Percentiles rank a stretch among this genome's conserved stretches.
phyloP scores from a whole-genome alignment of 2,888 invertebrate genomes.

The Nasonovia ribisnigri region DNA sequence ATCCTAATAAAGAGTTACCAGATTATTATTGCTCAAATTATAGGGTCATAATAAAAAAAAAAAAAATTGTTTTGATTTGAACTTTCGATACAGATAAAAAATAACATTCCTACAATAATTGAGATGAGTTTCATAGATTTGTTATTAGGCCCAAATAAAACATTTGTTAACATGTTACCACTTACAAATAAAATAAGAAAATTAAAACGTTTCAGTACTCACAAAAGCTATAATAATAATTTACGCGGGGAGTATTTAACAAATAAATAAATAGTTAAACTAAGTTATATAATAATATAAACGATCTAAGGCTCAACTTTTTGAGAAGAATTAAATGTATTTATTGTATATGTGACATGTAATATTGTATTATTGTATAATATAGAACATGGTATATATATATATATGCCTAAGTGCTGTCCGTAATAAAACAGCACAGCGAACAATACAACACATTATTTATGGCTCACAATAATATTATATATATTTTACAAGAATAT shows the following conservation, averaged over 20 bases:
- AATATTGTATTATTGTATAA: not conserved
- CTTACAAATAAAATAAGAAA: not conserved
- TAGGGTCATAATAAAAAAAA: too few relatives aligned
- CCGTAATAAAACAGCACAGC: slow-evolving; percentile 16
- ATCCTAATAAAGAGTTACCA: too few relatives aligned
- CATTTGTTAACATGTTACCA: too few relatives aligned
- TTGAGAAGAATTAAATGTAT: not conserved
- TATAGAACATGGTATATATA: not conserved
- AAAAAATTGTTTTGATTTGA: too few relatives aligned
- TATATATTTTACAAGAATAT: not conserved
- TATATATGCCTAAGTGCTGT: slow-evolving; percentile 30
- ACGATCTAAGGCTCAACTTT: not conserved
- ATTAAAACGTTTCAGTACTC: not conserved
- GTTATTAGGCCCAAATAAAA: not conserved
- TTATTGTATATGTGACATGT: not conserved
- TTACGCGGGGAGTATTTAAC: not conserved
- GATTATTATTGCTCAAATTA: too few relatives aligned
- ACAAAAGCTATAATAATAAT: not conserved
- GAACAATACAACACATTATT: slow-evolving; percentile 35
- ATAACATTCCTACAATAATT: too few relatives aligned
- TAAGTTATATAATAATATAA: not conserved
- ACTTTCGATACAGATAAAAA: too few relatives aligned
- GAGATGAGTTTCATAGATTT: too few relatives aligned
- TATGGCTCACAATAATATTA: slow-evolving; percentile 18
- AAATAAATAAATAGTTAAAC: not conserved